A percentile compares a stretch with the other conserved stretches of the same genome.
phyloP scores from a whole-genome alignment of 1,140 invertebrate genomes.

The Pemphigus obesinymphae region DNA sequence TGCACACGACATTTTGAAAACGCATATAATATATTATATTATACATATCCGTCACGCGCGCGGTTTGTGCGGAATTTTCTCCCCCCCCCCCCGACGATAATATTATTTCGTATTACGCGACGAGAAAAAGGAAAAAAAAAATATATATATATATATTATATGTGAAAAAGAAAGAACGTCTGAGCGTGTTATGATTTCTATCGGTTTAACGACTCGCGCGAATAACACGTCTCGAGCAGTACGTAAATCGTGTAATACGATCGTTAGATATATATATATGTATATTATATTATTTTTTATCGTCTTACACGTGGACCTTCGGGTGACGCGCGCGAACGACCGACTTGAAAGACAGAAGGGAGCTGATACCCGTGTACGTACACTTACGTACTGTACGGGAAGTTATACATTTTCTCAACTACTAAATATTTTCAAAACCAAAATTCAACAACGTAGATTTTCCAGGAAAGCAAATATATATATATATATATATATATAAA shows the following conservation, averaged over 20 bases:
- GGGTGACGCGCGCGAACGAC: not conserved
- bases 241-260: not conserved
- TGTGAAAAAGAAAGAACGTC: not conserved
- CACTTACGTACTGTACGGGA: not conserved
- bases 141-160: too few relatives aligned
- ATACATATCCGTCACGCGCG: not conserved
- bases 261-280: too few relatives aligned
- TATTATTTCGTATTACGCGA: not conserved
- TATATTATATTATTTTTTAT: not conserved
- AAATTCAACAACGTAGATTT: too few relatives aligned
- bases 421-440: too few relatives aligned
- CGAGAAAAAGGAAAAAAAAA: not conserved
- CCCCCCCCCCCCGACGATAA: not conserved
- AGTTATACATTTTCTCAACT: too few relatives aligned
- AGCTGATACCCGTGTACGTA: too few relatives aligned
- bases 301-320: not conserved
- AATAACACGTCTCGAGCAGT: not conserved
- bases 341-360: too few relatives aligned
- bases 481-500: too few relatives aligned
- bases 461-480: too few relatives aligned
- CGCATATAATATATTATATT: not conserved
- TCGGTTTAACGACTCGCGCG: not conserved
- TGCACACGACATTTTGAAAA: not conserved
- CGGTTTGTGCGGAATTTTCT: not conserved
- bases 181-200: not conserved